Evolutionary conservation across 2,113 vertebrate genomes (phyloP).

Genomic region (Archilochus colubris): DNA sequence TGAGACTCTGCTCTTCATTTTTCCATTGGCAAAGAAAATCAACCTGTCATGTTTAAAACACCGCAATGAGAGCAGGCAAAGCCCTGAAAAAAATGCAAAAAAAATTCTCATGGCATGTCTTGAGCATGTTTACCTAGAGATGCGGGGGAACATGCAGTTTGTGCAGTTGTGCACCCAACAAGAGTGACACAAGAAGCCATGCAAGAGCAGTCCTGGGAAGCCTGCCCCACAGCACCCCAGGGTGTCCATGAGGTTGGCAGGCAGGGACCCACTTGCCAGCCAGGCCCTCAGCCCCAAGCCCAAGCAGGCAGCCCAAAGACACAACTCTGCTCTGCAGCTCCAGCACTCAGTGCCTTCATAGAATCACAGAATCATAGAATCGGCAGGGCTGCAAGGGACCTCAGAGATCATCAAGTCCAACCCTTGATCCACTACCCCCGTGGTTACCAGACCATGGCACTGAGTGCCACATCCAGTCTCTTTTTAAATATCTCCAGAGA

Average conservation of each 20-base stretch:
- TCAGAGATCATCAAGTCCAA: no score
- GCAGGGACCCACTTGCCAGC: not conserved
- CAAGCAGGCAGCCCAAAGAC: not conserved
- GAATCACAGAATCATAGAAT: no score
- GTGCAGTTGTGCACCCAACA: not conserved
- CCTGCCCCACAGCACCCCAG: not conserved
- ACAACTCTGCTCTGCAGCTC: not conserved
- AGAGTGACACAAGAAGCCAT: not conserved
- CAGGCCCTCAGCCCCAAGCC: not conserved
- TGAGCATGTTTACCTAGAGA: not conserved
- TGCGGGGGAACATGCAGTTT: not conserved
- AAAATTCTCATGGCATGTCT: not conserved
- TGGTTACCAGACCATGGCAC: no score
- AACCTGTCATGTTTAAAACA: not conserved
- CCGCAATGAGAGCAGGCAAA: not conserved
- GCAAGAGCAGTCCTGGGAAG: rapidly evolving
- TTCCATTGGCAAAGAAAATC: not conserved
- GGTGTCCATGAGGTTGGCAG: not conserved
- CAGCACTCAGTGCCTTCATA: not conserved
- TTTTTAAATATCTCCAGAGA: no score
- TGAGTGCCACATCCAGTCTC: no score
- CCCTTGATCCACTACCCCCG: no score
- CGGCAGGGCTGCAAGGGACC: no score
- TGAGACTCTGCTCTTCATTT: not conserved
- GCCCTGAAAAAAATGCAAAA: not conserved